These are phyloP conservation scores for Belgica antarctica DNA, from an alignment of 2,888 invertebrate species.

Conservation along the genomic window DNA sequence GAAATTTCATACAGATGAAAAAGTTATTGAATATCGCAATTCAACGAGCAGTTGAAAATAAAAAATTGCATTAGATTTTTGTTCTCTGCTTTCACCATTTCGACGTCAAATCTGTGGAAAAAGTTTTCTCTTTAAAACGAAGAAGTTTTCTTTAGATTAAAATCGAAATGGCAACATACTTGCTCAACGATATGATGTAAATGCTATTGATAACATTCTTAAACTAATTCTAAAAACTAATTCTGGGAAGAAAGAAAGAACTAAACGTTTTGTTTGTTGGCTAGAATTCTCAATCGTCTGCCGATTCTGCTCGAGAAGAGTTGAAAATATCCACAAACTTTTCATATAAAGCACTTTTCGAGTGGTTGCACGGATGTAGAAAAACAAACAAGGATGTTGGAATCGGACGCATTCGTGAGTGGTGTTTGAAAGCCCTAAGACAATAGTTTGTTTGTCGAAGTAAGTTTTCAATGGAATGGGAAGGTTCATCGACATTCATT, in stretches of 20 bases:
- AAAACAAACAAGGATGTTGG: background rate
- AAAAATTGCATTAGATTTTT: slow-evolving; percentile 8
- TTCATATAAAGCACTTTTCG: background rate
- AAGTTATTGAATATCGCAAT: slow-evolving; percentile 18
- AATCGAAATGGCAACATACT: background rate
- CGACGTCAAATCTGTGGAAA: background rate
- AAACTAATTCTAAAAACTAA: background rate
- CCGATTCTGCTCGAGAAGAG: too few relatives aligned
- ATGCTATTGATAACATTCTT: slow-evolving; percentile 11
- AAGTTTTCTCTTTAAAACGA: background rate
- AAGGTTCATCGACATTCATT: too few relatives aligned
- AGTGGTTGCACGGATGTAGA: background rate
- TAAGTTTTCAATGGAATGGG: too few relatives aligned
- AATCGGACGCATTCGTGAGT: background rate
- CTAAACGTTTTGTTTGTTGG: slow-evolving; percentile 4
- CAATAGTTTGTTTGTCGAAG: too few relatives aligned
- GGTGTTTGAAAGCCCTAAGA: too few relatives aligned
- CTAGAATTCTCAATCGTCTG: too few relatives aligned
- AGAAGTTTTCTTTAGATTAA: slow-evolving; percentile 8
- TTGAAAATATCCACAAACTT: too few relatives aligned
- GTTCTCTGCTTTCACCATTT: background rate
- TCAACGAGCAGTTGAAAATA: background rate
- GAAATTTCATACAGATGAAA: slow-evolving; percentile 11
- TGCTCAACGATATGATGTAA: background rate
- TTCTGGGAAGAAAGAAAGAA: slow-evolving; percentile 12